A percentile compares a stretch with the other conserved stretches of the same genome.
phyloP scores from a whole-genome alignment of 2,113 vertebrate species.

The Neomonachus schauinslandi region DNA sequence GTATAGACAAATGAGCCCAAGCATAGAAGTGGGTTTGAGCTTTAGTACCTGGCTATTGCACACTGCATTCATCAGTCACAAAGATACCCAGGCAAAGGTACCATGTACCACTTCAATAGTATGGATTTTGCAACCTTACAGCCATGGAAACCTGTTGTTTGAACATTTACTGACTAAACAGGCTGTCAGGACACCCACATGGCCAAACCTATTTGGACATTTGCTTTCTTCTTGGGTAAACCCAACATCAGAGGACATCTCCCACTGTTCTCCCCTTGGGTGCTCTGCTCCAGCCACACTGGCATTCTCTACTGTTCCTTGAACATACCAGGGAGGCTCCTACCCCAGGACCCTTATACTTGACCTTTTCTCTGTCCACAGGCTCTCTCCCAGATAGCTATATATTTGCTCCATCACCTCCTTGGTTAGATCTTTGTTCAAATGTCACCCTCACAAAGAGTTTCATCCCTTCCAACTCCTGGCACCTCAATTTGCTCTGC shows the following conservation, averaged over 20 bases:
- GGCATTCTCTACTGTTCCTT: neutral
- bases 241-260: constrained; percentile 46
- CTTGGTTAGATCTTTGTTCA: neutral
- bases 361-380: neutral
- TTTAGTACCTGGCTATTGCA: neutral
- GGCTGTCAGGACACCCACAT: neutral
- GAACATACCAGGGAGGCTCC: neutral
- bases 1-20: neutral
- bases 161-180: neutral
- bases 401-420: neutral
- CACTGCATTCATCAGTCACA: neutral
- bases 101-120: neutral
- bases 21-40: neutral
- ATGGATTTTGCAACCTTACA: neutral
- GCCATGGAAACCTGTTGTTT: neutral
- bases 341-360: neutral
- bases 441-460: neutral
- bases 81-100: neutral
- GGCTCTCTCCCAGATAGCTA: neutral
- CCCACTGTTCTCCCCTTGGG: neutral
- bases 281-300: neutral
- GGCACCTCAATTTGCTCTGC: neutral
- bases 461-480: neutral
- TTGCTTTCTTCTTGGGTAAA: constrained; percentile 7
- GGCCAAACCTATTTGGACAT: neutral